Evolutionary conservation across 2,797 vertebrate genomes (phyloP), one percentile per base, ranked within the genome.

Genomic region (Cirrhinus mrigala): DNA sequence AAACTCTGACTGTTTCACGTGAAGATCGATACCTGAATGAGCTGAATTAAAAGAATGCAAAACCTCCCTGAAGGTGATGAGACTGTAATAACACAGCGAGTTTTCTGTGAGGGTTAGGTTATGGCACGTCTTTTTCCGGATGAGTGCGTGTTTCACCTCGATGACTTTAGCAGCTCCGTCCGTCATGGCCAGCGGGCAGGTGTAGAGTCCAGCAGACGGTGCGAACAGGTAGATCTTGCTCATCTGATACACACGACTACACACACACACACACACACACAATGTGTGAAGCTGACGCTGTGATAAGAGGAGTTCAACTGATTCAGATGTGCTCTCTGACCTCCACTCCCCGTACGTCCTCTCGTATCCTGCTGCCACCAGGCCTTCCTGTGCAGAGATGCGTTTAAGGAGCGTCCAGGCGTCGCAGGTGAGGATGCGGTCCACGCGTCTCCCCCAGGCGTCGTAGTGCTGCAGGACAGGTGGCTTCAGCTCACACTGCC

Each of bases 91-190:
- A 54, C 6, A 6, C 52, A 20, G 52, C 6, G 20, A 20, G 52
- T 18, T 54, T 20, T 56, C 54, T 56, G 20, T 56, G 18, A 22
- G 54, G 54, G 7, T 56, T 22, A 56, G 54, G 37, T 40, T 40
- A 40, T 7, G 6, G 33, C 33, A 33, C 33, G 33, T 33, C 33
- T 33, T 5, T 50, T 14, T 16, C 4, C 6, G 7, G 24, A n/a
- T 56, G 69, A 56, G 37, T 29, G 24, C 33, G 74, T 24, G 52
- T 46, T 22, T 79, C 58, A 98, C 97, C 95, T 97, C 95, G 62
- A 97, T 96, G 85, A 97, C 96, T 94, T 97, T 97, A 74, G 97
- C 96, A 37, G 97, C 97, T 88, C 97, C 97, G 44, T 98, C 97
- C 5, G 97, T 97, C 97, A 98, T 97, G 89, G 97, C 97, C 84